Evolutionary conservation across 1,140 invertebrate genomes (phyloP), one percentile per base, ranked within the genome.

Genomic region (Drosophila auraria): DNA sequence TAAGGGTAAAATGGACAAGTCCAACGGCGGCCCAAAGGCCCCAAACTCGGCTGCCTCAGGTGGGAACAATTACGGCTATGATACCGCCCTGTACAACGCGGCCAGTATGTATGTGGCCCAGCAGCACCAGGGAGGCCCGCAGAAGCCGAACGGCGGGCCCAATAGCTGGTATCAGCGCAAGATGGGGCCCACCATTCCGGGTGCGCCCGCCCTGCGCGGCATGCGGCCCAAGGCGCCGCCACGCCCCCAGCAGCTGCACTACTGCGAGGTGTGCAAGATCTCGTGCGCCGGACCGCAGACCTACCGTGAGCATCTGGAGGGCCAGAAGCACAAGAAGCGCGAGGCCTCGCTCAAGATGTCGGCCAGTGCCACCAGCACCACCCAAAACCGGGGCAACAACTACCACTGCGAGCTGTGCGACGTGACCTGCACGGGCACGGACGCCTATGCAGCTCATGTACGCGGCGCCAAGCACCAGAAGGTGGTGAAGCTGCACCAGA

Each of bases 241-340:
- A 1, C 98, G 98, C 83, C 97, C 97, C 15, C 97, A 98, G 91
- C 97, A 98, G 90, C 94, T 98, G 54, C 97, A 98, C 93, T 99
- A 98, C 93, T 99, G 98, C 93, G 98, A 99, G 93, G 97, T 99
- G 5, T 99, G 99, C 93, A 99, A 99, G 92, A 99, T 99, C 87
- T 99, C 98, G 75, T 99, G 98, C 94, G 98, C 98, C 79, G 98
- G 98, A 1, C 97, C 97, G 3, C 97, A 98, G 95, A 99, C 98
- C 0, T 99, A 99, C 93, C 95, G 98, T 61, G 99, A 99, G 93
- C 99, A 99, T 95, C 94, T 99, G 74, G 98, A 99, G 93, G 99
- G 99, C 0, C 98, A 99, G 93, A 99, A 99, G 92, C 99, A 99
- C 93, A 99, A 99, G 94, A 99, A 99, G 94, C 99, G 99, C 93